These are phyloP conservation scores for Natator depressus DNA, from an alignment of 2,113 vertebrate genomes.

Conservation along the genomic window DNA sequence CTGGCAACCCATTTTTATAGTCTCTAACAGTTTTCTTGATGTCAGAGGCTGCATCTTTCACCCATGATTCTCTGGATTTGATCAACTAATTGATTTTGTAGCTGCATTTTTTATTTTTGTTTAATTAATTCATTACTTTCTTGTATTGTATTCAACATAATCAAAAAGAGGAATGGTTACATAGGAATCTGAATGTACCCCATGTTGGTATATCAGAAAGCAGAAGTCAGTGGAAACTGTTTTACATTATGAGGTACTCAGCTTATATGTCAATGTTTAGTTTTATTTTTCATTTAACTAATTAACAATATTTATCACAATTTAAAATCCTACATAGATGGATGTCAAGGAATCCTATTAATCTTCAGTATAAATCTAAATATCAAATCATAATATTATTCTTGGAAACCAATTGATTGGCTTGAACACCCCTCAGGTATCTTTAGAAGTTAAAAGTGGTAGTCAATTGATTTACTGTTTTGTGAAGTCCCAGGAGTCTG, in stretches of 20 bases:
- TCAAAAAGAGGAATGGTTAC: neutral
- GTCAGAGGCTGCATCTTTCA: neutral
- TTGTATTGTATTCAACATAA: neutral
- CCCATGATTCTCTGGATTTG: rapidly evolving
- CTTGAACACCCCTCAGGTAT: neutral
- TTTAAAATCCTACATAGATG: neutral
- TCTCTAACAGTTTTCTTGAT: neutral
- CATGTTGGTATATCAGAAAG: neutral
- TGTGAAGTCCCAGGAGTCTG: slow-evolving; percentile 17
- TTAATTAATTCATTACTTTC: neutral
- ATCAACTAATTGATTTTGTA: neutral
- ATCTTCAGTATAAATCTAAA: neutral
- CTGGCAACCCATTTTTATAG: neutral
- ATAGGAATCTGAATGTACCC: neutral
- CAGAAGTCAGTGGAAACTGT: neutral
- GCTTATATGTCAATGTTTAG: neutral
- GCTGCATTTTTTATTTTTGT: neutral
- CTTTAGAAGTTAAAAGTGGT: neutral
- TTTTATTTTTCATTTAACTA: neutral
- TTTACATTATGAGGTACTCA: neutral
- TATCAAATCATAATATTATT: slow-evolving; percentile 20
- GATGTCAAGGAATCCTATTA: neutral
- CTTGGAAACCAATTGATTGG: neutral
- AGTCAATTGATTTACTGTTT: neutral
- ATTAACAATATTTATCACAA: rapidly evolving